Evolutionary conservation across 2,888 invertebrate genomes (phyloP), one percentile per base, ranked within the genome.

Genomic region (Timema podura): DNA sequence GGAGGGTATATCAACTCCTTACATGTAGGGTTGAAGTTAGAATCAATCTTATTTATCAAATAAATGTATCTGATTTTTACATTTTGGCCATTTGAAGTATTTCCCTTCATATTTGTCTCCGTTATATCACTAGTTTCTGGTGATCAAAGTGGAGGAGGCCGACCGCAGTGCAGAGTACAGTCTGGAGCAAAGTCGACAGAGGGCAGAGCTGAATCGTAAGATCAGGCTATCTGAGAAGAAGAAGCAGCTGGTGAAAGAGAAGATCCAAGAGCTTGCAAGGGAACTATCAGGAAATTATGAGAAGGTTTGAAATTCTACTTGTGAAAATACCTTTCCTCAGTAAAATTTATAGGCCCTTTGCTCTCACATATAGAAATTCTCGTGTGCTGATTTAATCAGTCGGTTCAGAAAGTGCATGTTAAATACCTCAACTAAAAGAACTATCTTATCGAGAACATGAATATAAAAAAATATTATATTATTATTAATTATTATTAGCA

Each of bases 171-270:
- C 77, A 1, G 75, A 78, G 64, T 78, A 82, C 45, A 85, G 82
- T 76, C 77, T 87, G n/a, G 92, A 93, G 78, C 86, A 92, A 78
- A 83, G 87, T 7, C 89, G 91, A 76, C 86, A 88, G 64, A 87
- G 88, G 77, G 86, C 86, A 10, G 90, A 92, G 78, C 81, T 84
- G 66, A 87, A 89, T 74, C 84, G 86, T 76, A 85, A 87, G 78
- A 83, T 85, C 30, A 30, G 30, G n/a, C 81, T 86, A 10, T 88
- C 89, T 0, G 86, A 87, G 73, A 85, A 86, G 0, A 88, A 88
- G 75, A 90, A 90, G 76, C 84, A 85, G 57, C 81, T 84, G 72
- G 86, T 87, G 15, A 80, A 87, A 47, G 81, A 83, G 65, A 82
- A 85, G 70, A 80, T 91, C 45, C 81, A 81, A 0, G 79, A 80